Base-by-base conservation (phyloP, 2,888 invertebrate species). In the Aleiodes testaceus region DNA sequence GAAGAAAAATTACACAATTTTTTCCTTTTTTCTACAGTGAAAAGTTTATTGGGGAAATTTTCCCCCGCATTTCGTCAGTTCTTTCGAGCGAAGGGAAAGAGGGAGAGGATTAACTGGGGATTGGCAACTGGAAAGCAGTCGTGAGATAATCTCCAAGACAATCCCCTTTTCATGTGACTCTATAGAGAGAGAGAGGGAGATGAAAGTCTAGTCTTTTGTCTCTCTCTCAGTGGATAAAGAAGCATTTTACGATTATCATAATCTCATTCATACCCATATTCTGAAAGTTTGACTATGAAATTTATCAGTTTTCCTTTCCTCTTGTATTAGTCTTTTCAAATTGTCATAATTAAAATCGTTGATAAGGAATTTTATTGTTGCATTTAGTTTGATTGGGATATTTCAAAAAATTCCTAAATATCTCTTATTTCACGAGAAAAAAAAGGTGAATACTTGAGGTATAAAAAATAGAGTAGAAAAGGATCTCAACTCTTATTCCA, bases 61-160 rank as follows among this genome's bases (percentile, higher is more conserved):
- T 59, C 9, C 59, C 59, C 14, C n/a, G 42, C 36, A 59, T 59
- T 59, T 42, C 26, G 36, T 59, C 59, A 59, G 59, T 59, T 55
- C 42, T 16, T 36, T 36, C 36, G 7, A 1, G 7, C 11, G 7
- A 11, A 11, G 36, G 36, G 36, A 11, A 9, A 36, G 6, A 9
- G 36, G 36, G 36, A 42, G 16, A n/a, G 59, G 59, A 59, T 59
- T 59, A 59, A 42, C 59, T 42, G 36, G 16, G 59, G 59, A 59
- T 59, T 59, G 59, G 59, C 59, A 59, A 59, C 59, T 59, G 59
- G 42, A 59, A 59, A 59, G 59, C 59, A 59, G 26, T 55, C n/a
- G 59, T 42, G 59, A 59, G 59, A 59, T 59, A 42, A 59, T 59
- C 59, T 59, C 14, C 42, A 42, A 59, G 59, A 59, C 59, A 59